A percentile compares a stretch with the other conserved stretches of the same genome.
These are phyloP conservation scores for Prolemur simus DNA, from an alignment of 2,113 vertebrate genomes.

Conservation along the genomic window DNA sequence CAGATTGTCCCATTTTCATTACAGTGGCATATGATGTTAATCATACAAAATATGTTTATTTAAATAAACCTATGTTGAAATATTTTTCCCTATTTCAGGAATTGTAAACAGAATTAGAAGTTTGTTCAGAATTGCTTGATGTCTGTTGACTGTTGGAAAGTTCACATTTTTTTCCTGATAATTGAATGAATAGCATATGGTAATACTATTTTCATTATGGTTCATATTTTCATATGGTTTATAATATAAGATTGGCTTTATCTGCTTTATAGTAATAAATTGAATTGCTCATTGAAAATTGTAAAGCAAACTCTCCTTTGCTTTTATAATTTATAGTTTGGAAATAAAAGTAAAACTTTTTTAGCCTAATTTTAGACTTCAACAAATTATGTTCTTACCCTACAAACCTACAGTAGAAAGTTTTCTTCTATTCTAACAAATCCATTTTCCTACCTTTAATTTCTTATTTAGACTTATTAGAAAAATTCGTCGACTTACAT, in stretches of 20 bases:
- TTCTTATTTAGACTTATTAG: not conserved
- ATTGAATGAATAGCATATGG: not conserved
- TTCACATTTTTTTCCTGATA: not conserved
- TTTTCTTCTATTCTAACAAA: not conserved
- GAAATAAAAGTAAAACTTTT: conserved; percentile 21
- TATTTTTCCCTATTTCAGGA: not conserved
- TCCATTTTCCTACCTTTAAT: not conserved
- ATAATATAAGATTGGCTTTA: not conserved
- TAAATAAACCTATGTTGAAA: not conserved
- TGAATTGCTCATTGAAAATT: not conserved
- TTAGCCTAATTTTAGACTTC: not conserved
- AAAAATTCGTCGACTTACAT: not conserved
- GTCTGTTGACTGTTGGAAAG: not conserved
- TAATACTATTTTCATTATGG: not conserved
- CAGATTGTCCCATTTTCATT: not conserved
- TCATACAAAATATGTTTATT: not conserved
- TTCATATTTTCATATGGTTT: not conserved
- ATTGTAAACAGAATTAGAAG: not conserved
- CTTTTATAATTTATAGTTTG: not conserved
- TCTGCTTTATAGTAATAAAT: not conserved
- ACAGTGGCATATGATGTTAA: not conserved
- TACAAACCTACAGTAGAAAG: not conserved
- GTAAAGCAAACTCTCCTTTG: not conserved
- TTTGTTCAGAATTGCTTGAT: not conserved
- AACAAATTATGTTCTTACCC: not conserved